Percentiles rank a stretch among this genome's conserved stretches.
Evolutionary conservation across 1,140 invertebrate genomes (phyloP).

Genomic region (Drosophila funebris): DNA sequence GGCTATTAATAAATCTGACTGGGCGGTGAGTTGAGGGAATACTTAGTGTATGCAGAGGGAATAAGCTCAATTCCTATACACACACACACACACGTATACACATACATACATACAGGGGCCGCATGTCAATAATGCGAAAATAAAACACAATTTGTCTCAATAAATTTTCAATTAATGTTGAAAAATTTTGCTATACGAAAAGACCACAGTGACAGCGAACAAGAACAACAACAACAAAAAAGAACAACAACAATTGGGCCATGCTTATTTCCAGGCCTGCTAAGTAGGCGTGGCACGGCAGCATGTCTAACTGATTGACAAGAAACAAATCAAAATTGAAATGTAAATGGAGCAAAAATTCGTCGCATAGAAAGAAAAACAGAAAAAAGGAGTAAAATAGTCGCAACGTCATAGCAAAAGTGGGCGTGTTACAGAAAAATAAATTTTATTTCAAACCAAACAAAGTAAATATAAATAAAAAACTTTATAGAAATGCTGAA

Average conservation of each 20-base stretch:
- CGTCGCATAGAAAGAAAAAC: slow-evolving; percentile 2
- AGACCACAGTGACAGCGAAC: slow-evolving; percentile 43
- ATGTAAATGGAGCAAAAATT: slow-evolving; percentile 66
- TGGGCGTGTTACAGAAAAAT: neutral
- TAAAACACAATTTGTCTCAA: slow-evolving; percentile 82
- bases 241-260: slow-evolving; percentile 48
- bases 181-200: slow-evolving; percentile 64
- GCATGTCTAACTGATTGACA: slow-evolving; percentile 73
- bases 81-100: neutral
- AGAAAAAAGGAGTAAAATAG: slow-evolving; percentile 6
- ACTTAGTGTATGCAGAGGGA: slow-evolving; percentile 13
- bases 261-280: neutral
- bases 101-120: neutral
- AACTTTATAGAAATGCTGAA: too few species aligned
- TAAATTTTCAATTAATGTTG: slow-evolving; percentile 81
- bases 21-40: neutral
- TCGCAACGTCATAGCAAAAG: neutral
- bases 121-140: slow-evolving; percentile 74
- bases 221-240: slow-evolving; percentile 49
- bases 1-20: slow-evolving; percentile 39
- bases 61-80: slow-evolving; percentile 20
- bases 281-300: slow-evolving; percentile 7
- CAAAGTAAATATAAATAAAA: too few species aligned
- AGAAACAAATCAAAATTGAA: slow-evolving; percentile 78
- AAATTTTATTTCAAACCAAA: neutral